phyloP scores from a whole-genome alignment of 1,140 invertebrate genomes.

The Caenorhabditis briggsae region DNA sequence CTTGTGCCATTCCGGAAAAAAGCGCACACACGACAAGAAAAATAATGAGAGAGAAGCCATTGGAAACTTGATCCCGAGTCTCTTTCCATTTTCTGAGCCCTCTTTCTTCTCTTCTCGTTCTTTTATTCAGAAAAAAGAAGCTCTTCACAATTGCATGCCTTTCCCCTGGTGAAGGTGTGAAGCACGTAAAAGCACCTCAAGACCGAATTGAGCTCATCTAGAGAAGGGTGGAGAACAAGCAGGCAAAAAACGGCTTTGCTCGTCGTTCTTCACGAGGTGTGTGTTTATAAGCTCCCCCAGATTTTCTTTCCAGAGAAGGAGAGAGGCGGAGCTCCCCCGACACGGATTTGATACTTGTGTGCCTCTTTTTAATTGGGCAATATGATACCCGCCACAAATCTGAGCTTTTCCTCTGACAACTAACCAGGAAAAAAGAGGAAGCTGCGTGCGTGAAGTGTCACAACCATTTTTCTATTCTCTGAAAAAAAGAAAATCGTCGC shows the following conservation, averaged over 20 bases:
- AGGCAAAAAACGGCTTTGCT: background rate
- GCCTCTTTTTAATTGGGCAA: slow-evolving; percentile 52
- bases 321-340: background rate
- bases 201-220: background rate
- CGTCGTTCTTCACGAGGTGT: slow-evolving; percentile 17
- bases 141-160: background rate
- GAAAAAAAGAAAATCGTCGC: too few relatives aligned
- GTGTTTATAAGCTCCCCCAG: slow-evolving; percentile 8
- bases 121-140: slow-evolving; percentile 24
- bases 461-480: background rate
- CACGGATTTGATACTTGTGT: slow-evolving; percentile 44
- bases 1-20: slow-evolving; percentile 20
- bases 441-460: background rate
- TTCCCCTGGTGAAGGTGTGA: slow-evolving; percentile 20
- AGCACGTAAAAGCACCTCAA: slow-evolving; percentile 25
- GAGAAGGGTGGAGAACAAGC: background rate
- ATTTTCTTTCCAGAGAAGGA: background rate
- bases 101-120: slow-evolving; percentile 1
- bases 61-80: slow-evolving; percentile 35
- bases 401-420: slow-evolving; percentile 20
- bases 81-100: background rate
- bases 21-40: background rate
- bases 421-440: slow-evolving; percentile 33
- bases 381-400: slow-evolving; percentile 50
- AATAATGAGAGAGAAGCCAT: slow-evolving; percentile 44